Base-by-base conservation (phyloP, 2,797 vertebrate genomes). In the Scleropages formosus region DNA sequence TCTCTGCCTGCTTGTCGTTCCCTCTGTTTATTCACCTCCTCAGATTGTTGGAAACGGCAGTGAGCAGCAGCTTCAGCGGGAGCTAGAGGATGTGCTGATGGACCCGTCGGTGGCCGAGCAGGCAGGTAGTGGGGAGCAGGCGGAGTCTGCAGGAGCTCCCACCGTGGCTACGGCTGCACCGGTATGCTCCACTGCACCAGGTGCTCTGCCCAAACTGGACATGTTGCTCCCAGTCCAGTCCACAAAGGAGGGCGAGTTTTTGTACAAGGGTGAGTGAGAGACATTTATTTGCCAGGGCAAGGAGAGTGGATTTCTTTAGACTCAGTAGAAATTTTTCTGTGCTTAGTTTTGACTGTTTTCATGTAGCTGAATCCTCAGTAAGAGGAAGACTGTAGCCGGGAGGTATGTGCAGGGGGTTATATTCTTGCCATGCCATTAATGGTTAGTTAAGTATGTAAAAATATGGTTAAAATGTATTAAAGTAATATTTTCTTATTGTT, bases 41-140 rank as follows among this genome's bases (percentile, higher is more conserved):
- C 85, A 99, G 97, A 99, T 99, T 80, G 94, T 98, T 87, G 98
- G 98, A 75, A 99, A 99, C 94, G 98, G 98, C 82, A 99, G 97
- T 75, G 97, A 99, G 77, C 97, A 98, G 90, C 95, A 99, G 88
- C 93, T 99, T 75, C 95, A 94, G 87, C 93, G 91, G 82, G 98
- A 98, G 81, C 90, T 99, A 26, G 98, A 97, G 75, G 98, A 99
- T 84, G 94, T 99, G 80, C 92, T 99, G 82, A 98, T 98, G 96
- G 98, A 99, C 81, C 94, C 97, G 4, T 96, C 94, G 3, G 76
- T 95, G 83, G 92, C 94, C 11, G 94, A 93, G 75, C 91, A 84
- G 24, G 81, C 84, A 47, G 85, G 77, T 79, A 88, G 88, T 49
- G 82, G 80, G 70, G 92, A 92, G 53, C 88, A 86, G 76, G 88